Conservation (phyloP, 2,113 vertebrate species). For the Centrocercus urophasianus region DNA sequence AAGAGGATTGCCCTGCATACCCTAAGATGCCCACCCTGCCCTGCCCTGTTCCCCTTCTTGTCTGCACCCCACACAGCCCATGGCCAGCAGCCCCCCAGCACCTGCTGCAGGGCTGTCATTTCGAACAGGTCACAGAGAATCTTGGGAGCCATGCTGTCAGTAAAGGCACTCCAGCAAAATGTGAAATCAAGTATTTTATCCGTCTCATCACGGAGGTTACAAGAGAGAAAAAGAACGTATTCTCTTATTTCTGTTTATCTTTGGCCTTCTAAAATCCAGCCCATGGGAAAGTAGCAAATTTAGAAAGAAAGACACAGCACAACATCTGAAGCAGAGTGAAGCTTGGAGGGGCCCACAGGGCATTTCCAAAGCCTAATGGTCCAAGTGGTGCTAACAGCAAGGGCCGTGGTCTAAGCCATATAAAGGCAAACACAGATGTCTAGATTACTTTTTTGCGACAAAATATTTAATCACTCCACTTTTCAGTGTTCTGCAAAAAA, state of each 20-base stretch:
- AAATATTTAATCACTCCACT: neutral
- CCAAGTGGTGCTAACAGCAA: neutral
- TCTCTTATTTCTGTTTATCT: neutral
- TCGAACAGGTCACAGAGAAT: neutral
- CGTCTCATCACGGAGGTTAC: accelerated
- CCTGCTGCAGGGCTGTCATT: accelerated
- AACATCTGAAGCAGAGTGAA: neutral
- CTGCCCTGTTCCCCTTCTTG: neutral
- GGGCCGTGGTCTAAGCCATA: neutral
- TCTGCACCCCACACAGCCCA: neutral
- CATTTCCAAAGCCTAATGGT: neutral
- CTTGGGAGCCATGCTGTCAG: neutral
- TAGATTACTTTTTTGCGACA: neutral
- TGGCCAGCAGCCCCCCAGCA: neutral
- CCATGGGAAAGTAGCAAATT: neutral
- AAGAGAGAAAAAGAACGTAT: neutral
- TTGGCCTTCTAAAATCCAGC: neutral
- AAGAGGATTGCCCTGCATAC: neutral
- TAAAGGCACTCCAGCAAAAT: neutral
- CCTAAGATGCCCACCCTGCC: neutral
- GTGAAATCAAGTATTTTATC: neutral
- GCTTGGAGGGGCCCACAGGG: accelerated
- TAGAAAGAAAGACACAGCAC: neutral
- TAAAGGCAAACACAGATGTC: neutral
- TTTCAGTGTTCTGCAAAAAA: constrained; percentile 31